These are phyloP conservation scores for Ostrea denselamellosa DNA, from an alignment of 1,140 invertebrate genomes.

Conservation along the genomic window DNA sequence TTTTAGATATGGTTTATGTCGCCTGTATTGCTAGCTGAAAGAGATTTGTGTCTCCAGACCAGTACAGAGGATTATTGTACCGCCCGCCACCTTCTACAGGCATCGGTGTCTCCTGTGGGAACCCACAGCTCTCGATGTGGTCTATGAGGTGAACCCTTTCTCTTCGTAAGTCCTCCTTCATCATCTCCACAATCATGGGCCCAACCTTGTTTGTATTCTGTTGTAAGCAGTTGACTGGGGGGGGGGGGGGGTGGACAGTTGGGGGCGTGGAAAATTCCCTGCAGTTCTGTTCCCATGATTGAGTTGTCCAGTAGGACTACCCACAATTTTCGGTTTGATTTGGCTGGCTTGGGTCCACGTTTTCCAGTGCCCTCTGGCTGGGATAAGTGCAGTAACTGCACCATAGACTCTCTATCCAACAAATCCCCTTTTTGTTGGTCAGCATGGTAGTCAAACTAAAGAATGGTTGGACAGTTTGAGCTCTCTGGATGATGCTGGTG, in stretches of 20 bases:
- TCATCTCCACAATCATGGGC: not conserved
- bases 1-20: not conserved
- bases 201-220: conserved; percentile 19
- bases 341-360: not conserved
- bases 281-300: not conserved
- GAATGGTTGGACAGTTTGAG: no score
- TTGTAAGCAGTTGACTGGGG: not conserved
- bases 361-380: not conserved
- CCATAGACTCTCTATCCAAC: not conserved
- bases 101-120: not conserved
- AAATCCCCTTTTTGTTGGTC: not conserved
- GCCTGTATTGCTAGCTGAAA: conserved; percentile 15
- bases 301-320: not conserved
- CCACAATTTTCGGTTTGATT: not conserved
- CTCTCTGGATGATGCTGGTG: no score
- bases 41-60: not conserved
- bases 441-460: no score
- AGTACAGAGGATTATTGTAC: not conserved
- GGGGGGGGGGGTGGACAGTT: not conserved
- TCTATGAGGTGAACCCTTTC: not conserved
- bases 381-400: not conserved
- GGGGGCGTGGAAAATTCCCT: not conserved
- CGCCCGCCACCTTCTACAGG: not conserved
- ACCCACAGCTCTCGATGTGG: not conserved
- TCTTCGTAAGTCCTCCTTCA: not conserved